Percentiles rank a stretch among this genome's conserved stretches.
phyloP scores from a whole-genome alignment of 2,797 vertebrate species.

The Sylvia borin region DNA sequence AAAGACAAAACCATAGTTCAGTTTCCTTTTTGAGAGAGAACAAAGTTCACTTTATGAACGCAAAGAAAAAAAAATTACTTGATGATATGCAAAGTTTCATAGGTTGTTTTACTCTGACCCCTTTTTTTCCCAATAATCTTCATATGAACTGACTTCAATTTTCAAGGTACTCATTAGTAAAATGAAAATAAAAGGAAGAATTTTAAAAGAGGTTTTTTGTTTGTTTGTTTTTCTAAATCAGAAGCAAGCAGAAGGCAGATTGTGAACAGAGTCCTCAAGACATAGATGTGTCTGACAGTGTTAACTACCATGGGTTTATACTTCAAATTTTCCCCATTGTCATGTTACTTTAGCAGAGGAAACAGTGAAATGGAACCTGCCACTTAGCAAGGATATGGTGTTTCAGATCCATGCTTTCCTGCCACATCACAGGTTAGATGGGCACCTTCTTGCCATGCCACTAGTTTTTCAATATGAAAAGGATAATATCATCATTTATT shows the following conservation, averaged over 20 bases:
- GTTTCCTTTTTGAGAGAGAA: slow-evolving; percentile 53
- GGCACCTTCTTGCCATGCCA: neutral
- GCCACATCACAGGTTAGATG: neutral
- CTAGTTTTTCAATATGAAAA: neutral
- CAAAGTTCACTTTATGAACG: slow-evolving; percentile 60
- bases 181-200: slow-evolving; percentile 33
- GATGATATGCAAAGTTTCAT: slow-evolving; percentile 13
- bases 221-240: slow-evolving; percentile 52
- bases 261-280: neutral
- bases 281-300: neutral
- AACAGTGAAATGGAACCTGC: neutral
- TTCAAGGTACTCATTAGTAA: slow-evolving; percentile 36
- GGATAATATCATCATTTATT: neutral
- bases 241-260: neutral
- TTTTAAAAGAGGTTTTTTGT: neutral
- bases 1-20: slow-evolving; percentile 59
- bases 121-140: slow-evolving; percentile 30
- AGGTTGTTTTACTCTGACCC: slow-evolving; percentile 20
- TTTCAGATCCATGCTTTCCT: neutral
- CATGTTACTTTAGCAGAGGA: neutral
- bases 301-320: neutral
- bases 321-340: neutral
- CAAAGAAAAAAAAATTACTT: neutral
- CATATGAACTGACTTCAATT: slow-evolving; percentile 44
- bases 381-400: neutral